phyloP scores from a whole-genome alignment of 2,797 vertebrate species.

The Hydrophis major region DNA sequence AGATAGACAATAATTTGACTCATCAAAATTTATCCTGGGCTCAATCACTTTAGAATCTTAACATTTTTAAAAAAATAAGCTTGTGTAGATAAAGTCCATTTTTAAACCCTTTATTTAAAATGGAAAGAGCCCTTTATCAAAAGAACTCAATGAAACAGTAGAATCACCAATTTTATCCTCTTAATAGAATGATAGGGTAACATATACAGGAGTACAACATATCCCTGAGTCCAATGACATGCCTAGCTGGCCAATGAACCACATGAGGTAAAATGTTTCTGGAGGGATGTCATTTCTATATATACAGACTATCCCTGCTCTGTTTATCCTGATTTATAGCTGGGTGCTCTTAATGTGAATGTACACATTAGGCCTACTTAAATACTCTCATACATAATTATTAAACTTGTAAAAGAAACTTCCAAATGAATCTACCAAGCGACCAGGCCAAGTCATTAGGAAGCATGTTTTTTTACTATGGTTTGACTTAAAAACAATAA shows the following conservation, averaged over 20 bases:
- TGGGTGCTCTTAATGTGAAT: not conserved
- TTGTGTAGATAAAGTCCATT: not conserved
- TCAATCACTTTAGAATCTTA: not conserved
- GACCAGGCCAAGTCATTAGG: not conserved
- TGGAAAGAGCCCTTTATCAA: not conserved
- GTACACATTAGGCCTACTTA: not conserved
- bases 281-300: not conserved
- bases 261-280: not conserved
- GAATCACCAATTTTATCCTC: not conserved
- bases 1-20: not conserved
- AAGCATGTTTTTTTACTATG: not conserved
- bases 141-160: not conserved
- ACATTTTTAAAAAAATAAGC: not conserved
- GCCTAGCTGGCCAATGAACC: not conserved
- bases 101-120: not conserved
- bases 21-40: not conserved
- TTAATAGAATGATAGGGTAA: not conserved
- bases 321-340: not conserved
- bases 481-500: not conserved
- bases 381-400: not conserved
- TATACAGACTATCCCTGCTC: not conserved
- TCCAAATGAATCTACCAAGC: not conserved
- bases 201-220: not conserved
- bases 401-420: not conserved
- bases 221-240: not conserved